Base-by-base conservation (phyloP, 2,888 invertebrate genomes). In the Ptycholaimellus sp. region DNA sequence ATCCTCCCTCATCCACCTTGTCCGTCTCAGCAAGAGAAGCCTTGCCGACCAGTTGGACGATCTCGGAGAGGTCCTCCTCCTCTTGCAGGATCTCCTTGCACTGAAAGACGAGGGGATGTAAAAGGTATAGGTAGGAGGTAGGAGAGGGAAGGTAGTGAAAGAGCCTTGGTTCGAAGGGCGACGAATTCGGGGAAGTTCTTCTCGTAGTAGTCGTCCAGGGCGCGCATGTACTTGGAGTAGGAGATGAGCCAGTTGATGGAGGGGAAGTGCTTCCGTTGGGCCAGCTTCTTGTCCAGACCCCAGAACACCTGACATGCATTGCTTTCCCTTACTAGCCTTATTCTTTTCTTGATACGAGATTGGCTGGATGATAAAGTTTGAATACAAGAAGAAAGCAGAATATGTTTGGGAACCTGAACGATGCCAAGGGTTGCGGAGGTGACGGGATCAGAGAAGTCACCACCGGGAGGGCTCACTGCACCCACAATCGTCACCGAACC, bases 181-280 rank as follows among this genome's bases (percentile, higher is more conserved):
- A 87, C 82, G 62, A 96, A 96, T 59, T 96, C 93, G 2, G 72
- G 68, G 70, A 78, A 87, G 68, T 82, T 80, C 66, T 85, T 85
- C 61, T 93, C 93, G 57, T 93, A 93, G 69, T 82, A 90, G 58
- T 93, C 90, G 55, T 93, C 90, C 52, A 93, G 68, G 36, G 87
- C 83, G 44, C 87, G 74, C 68, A 80, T 78, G 67, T 93, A 93
- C 69, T 93, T 93, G 62, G 82, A 82, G 72, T 82, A 82, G 2
- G 87, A 90, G 64, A 96, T 93, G 53, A 96, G 74, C 96, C 96
- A 99, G 68, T 96, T 99, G 68, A 96, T 85, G 50, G 90, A 87
- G 42, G 96, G 96, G 72, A 96, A 96, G 68, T 96, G 96, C 63
- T 96, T 96, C 50, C 96, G 72, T 68, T 99, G 96, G 1, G 93